Evolutionary conservation across 2,113 vertebrate genomes (phyloP).

Genomic region (Cercopithecus mona): DNA sequence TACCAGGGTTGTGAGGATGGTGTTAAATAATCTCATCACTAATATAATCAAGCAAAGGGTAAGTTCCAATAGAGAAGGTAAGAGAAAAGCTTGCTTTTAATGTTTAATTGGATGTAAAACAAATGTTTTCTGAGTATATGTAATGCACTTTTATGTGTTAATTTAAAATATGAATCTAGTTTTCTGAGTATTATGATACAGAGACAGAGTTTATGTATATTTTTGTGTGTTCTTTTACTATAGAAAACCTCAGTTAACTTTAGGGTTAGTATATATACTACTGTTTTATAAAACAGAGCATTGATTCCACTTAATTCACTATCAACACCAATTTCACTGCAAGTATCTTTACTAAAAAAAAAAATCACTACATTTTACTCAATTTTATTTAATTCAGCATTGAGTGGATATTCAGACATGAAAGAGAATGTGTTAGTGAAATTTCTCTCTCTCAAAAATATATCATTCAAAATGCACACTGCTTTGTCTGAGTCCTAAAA

Average conservation of each 20-base stretch:
- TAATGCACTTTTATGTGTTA: not conserved
- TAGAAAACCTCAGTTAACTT: not conserved
- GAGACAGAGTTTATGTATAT: not conserved
- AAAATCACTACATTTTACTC: not conserved
- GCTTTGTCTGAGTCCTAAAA: not conserved
- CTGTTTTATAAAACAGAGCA: not conserved
- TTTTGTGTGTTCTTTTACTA: not conserved
- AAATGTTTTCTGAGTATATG: not conserved
- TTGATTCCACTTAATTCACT: not conserved
- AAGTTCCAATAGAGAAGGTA: not conserved
- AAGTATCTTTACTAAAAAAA: not conserved
- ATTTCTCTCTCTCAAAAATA: not conserved
- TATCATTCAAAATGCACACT: not conserved
- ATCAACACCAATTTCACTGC: not conserved
- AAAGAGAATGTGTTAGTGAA: not conserved
- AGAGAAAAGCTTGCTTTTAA: not conserved
- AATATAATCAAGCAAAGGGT: not conserved
- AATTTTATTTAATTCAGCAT: not conserved
- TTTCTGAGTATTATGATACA: not conserved
- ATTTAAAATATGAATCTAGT: not conserved
- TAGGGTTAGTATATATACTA: not conserved
- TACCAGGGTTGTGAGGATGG: not conserved
- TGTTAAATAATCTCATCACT: constrained; percentile 1
- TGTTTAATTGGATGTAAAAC: not conserved
- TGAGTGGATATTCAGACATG: not conserved